A percentile compares a stretch with the other conserved stretches of the same genome.
Evolutionary conservation across 2,797 vertebrate species (phyloP).

Genomic region (Hozukius guyotensis): DNA sequence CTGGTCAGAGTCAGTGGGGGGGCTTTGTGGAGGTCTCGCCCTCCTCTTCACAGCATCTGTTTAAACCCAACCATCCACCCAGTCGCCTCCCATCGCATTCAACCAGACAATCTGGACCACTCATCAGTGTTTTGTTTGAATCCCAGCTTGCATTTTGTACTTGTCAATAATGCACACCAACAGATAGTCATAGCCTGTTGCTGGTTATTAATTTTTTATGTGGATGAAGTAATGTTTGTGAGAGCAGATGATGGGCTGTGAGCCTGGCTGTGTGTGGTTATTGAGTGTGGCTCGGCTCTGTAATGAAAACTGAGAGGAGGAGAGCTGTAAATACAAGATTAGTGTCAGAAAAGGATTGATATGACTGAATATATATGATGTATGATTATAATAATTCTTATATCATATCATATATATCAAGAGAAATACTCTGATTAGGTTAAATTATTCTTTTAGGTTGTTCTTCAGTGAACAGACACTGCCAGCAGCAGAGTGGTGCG

Average conservation of each 20-base stretch:
- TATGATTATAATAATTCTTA: not conserved
- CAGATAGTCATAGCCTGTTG: not conserved
- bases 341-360: not conserved
- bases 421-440: not conserved
- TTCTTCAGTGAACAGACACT: not conserved
- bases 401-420: too few species aligned
- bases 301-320: not conserved
- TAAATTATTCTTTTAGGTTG: not conserved
- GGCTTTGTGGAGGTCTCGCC: constrained; percentile 21
- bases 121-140: not conserved
- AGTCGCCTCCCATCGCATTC: not conserved
- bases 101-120: not conserved
- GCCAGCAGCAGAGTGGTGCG: not conserved
- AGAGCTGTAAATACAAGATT: not conserved
- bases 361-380: not conserved
- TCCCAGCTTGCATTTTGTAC: not conserved
- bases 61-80: not conserved
- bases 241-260: constrained; percentile 6
- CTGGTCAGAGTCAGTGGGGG: not conserved
- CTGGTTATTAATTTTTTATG: constrained; percentile 40
- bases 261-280: constrained; percentile 2
- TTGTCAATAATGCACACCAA: not conserved
- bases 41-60: constrained; percentile 45
- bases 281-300: not conserved
- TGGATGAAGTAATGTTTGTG: constrained; percentile 42